phyloP scores from a whole-genome alignment of 2,113 vertebrate genomes.

The Scartelaos histophorus region DNA sequence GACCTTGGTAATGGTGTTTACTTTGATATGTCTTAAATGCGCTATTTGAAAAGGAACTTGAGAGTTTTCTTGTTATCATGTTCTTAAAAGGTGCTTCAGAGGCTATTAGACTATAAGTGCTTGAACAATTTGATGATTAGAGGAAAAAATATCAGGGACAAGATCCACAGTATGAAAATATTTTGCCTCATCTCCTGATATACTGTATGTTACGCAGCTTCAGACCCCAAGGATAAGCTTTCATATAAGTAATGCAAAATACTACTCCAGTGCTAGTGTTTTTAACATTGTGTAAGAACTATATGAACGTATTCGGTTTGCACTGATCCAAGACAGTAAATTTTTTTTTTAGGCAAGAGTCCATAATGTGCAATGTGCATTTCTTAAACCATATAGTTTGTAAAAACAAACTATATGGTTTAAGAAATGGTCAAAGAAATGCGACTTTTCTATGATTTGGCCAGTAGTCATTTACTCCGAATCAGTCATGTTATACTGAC shows the following conservation, averaged over 20 bases:
- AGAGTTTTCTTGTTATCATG: slow-evolving; percentile 35
- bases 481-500: not conserved
- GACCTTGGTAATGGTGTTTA: slow-evolving; percentile 34
- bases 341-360: no score
- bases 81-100: not conserved
- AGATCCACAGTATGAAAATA: not conserved
- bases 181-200: not conserved
- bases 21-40: slow-evolving; percentile 41
- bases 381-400: no score
- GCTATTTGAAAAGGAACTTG: slow-evolving; percentile 25
- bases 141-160: not conserved
- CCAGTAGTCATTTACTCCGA: not conserved
- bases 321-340: no score
- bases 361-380: no score
- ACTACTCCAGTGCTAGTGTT: no score
- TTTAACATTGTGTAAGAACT: no score
- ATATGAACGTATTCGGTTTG: no score
- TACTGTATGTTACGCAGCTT: no score
- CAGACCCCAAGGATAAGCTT: no score
- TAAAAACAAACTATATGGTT: no score
- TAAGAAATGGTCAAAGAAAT: not conserved
- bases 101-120: not conserved
- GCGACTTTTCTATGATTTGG: not conserved
- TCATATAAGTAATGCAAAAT: no score
- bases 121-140: not conserved